A percentile compares a stretch with the other conserved stretches of the same genome.
Conservation (phyloP, 2,797 vertebrate genomes). For the Staurois parvus region DNA sequence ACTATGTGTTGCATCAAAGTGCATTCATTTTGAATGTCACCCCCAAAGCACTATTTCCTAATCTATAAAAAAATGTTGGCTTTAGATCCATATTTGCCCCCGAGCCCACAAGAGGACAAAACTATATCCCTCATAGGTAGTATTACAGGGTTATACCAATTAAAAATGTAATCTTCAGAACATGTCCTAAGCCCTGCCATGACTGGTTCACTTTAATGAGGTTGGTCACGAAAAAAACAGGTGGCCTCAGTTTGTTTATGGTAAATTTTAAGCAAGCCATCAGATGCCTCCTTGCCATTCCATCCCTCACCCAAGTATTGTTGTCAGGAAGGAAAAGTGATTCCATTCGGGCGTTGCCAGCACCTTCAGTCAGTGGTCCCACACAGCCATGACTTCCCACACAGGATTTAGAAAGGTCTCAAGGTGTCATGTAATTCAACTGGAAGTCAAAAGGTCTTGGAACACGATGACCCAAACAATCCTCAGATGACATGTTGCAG, state of each 20-base stretch:
- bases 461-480: constrained; percentile 68
- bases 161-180: too few relatives aligned
- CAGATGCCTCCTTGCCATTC: neutral
- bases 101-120: too few relatives aligned
- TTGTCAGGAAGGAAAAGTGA: neutral
- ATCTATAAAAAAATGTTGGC: too few relatives aligned
- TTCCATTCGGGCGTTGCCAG: neutral
- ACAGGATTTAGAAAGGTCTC: constrained; percentile 74
- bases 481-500: constrained; percentile 44
- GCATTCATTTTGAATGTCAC: too few relatives aligned
- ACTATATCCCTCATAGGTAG: too few relatives aligned
- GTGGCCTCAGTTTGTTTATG: neutral
- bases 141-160: too few relatives aligned
- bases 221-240: neutral
- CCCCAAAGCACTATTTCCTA: too few relatives aligned
- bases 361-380: constrained; percentile 10
- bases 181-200: too few relatives aligned
- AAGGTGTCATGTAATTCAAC: constrained; percentile 73
- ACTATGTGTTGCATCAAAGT: too few relatives aligned
- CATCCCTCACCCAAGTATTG: neutral
- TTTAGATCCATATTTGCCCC: too few relatives aligned
- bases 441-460: constrained; percentile 66
- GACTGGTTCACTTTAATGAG: too few relatives aligned
- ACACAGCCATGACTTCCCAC: constrained; percentile 65
- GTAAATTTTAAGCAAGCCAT: neutral